Evolutionary conservation across 2,797 vertebrate genomes (phyloP).

Genomic region (Xenentodon cancila): DNA sequence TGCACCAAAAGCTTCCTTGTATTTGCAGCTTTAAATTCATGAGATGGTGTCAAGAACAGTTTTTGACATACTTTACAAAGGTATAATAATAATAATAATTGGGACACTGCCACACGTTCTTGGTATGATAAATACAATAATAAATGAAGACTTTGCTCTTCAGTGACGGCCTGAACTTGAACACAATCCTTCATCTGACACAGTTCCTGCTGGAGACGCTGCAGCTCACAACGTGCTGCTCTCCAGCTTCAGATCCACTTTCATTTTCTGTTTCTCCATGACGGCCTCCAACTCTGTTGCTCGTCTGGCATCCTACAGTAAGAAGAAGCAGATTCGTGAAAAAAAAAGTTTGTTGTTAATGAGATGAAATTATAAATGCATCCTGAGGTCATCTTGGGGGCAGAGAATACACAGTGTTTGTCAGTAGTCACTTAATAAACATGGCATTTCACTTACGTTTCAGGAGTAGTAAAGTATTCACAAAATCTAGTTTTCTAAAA

Average conservation of each 20-base stretch:
- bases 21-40: conserved; percentile 2
- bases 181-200: conserved; percentile 3
- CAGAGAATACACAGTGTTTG: too few relatives aligned
- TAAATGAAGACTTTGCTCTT: conserved; percentile 8
- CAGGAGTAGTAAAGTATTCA: too few relatives aligned
- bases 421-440: too few relatives aligned
- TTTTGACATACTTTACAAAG: neutral
- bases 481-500: too few relatives aligned
- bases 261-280: conserved; percentile 92
- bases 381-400: too few relatives aligned
- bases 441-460: too few relatives aligned
- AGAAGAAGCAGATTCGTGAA: neutral
- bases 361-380: too few relatives aligned
- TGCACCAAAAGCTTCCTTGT: conserved; percentile 2
- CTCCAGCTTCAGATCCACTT: conserved; percentile 83
- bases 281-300: conserved; percentile 87
- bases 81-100: neutral
- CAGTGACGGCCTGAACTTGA: neutral
- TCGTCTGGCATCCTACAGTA: conserved; percentile 81
- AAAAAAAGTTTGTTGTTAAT: neutral
- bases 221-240: conserved; percentile 78
- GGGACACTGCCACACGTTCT: neutral
- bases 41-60: neutral
- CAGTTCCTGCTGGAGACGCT: neutral
- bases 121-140: conserved; percentile 8